Base-by-base conservation (phyloP, 2,888 invertebrate genomes). In the Syrista parreyssii region DNA sequence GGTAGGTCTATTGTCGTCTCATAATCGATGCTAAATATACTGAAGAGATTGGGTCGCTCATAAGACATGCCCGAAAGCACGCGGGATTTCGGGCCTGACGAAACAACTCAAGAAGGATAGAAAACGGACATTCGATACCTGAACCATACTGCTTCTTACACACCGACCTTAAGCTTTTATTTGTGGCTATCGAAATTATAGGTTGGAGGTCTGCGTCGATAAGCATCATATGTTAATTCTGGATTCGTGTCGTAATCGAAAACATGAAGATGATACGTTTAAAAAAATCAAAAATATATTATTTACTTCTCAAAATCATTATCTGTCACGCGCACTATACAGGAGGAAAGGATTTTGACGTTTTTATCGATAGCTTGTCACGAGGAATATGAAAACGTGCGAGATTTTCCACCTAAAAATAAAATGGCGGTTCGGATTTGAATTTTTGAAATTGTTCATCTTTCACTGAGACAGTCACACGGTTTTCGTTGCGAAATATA, bases 1-100 rank as follows among this genome's bases (percentile, higher is more conserved):
- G 85, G 85, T 86, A 84, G 88, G 88, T 87, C 88, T 88, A 89
- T 89, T 86, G 88, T 88, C 86, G 86, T 86, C 86, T 89, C 84
- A 86, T 88, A 89, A 89, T 88, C 88, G 87, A 88, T 88, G 87
- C 86, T 88, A 88, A 88, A 87, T 88, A 88, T 84, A 82, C 86
- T 80, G 82, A 73, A 79, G 81, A 77, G 77, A 77, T 77, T 75
- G 75, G 78, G 33, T 55, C 75, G 68, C 69, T 69, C 75, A 71
- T 71, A 75, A 78, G 75, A 34, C 72, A 71, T 40, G 72, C 55
- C 36, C 36, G 77, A 35, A 35, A 78, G 79, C 40, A 32, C 73
- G 40, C 33, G 55, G n/a, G 55, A 68, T n/a, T 68, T 40, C 68
- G 40, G 73, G 23, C 12, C 30, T 31, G 40, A 35, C 77, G 74